These are phyloP conservation scores for Tetramorium parvispinum DNA, from an alignment of 1,140 invertebrate species.

Conservation along the genomic window DNA sequence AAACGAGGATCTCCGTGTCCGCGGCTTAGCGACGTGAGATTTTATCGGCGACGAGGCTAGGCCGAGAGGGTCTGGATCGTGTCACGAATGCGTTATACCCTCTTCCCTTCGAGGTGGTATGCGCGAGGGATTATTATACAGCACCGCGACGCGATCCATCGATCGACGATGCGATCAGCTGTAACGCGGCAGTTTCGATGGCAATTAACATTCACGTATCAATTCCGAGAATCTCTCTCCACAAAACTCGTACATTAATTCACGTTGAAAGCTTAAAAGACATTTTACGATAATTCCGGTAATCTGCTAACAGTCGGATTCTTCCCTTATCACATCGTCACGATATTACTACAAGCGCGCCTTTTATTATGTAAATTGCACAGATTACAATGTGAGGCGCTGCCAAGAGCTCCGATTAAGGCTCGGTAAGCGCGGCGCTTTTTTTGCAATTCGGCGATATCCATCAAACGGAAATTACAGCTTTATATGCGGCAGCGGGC, in stretches of 20 bases:
- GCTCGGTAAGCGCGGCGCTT: slow-evolving; percentile 15
- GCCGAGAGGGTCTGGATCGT: slow-evolving; percentile 3
- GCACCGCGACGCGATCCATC: not conserved
- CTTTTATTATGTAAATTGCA: slow-evolving; percentile 12
- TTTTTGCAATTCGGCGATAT: slow-evolving; percentile 30
- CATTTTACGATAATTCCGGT: slow-evolving; percentile 23
- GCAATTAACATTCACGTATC: slow-evolving; percentile 19
- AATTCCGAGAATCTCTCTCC: not conserved
- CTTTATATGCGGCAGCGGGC: slow-evolving; percentile 23
- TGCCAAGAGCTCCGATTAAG: slow-evolving; percentile 16
- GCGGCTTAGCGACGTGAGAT: slow-evolving; percentile 36
- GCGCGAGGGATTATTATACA: not conserved
- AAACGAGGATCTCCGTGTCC: slow-evolving; percentile 45
- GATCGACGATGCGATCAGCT: not conserved
- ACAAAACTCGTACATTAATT: not conserved
- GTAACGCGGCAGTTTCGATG: not conserved
- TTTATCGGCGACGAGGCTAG: slow-evolving; percentile 45
- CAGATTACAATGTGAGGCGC: not conserved
- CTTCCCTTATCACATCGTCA: not conserved
- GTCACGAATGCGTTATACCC: slow-evolving; percentile 3
- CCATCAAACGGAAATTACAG: slow-evolving; percentile 55
- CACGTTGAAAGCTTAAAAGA: not conserved
- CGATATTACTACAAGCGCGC: not conserved
- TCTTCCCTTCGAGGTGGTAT: slow-evolving; percentile 50
- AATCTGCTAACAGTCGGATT: not conserved